phyloP scores from a whole-genome alignment of 2,797 vertebrate genomes.

The Pachyuromys duprasi region DNA sequence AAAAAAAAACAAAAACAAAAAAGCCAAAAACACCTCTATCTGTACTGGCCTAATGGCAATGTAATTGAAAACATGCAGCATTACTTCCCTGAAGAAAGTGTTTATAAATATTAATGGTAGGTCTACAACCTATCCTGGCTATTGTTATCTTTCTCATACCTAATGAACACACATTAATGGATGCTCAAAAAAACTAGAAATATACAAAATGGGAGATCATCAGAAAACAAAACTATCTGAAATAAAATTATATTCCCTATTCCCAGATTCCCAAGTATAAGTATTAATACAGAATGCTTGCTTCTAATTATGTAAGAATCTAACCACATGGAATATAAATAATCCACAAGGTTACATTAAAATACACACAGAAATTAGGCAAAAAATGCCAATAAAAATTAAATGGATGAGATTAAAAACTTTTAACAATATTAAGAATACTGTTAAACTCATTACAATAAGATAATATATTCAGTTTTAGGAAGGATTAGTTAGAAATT shows the following conservation, averaged over 20 bases:
- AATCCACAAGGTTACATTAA: not conserved
- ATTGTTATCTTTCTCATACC: not conserved
- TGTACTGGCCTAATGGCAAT: not conserved
- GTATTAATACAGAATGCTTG: not conserved
- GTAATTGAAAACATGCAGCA: not conserved
- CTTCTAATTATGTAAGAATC: not conserved
- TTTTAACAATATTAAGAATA: not conserved
- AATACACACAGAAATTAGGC: not conserved
- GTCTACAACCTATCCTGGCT: not conserved
- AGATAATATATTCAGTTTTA: not conserved
- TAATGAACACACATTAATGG: not conserved
- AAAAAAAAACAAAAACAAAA: no score
- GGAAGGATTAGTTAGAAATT: not conserved
- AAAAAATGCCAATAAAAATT: constrained; percentile 4
- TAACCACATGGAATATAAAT: not conserved
- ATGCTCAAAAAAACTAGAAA: not conserved
- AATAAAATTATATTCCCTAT: constrained; percentile 31
- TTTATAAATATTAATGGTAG: not conserved
- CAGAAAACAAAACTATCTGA: not conserved
- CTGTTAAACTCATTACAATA: not conserved
- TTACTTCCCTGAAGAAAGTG: not conserved
- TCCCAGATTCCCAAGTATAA: not conserved
- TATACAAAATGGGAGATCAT: not conserved
- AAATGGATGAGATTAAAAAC: not conserved
- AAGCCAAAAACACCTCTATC: not conserved